Base-by-base conservation (phyloP, 2,888 invertebrate species). In the Oscheius sp. region DNA sequence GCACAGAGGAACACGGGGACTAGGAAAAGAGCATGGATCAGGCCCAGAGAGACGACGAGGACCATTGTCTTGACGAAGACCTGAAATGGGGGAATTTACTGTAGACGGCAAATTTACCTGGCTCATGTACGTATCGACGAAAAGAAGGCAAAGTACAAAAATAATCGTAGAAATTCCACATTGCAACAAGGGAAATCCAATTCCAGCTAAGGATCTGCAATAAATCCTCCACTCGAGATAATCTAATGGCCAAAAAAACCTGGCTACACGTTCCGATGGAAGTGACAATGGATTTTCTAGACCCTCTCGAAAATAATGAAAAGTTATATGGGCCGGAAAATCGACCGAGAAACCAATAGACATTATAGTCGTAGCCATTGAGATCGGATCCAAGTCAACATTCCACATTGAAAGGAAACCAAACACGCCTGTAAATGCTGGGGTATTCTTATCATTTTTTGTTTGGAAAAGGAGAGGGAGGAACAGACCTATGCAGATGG, bases 11-110 rank as follows among this genome's bases (percentile, higher is more conserved):
- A 78, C 29, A 83, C 80, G 1, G 87, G 87, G 41, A 86, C 82
- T 59, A 86, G 72, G 66, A 86, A 75, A 2, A 86, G 75, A 58
- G 84, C 86, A 56, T 86, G 86, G 41, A 86, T 75, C 7, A 86
- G 77, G 7, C 86, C 86, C 3, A 86, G 76, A 6, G 80, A 76
- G 6, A 86, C 86, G 27, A 86, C 85, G n/a, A 86, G 79, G 18
- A 86, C 79, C 85, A 86, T 85, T 2, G 86, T 84, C 56, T 86
- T 86, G 43, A 86, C 86, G 74, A 86, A 86, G 12, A 86, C 82
- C 83, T 83, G 64, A 52, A 72, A 77, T 41, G 29, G 23, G 9
- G 21, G 1, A 35, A 27, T 9, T n/a, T 3, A 41, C 18, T 12
- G 43, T 35, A 35, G 5, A 35, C 41, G 43, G 29, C 2, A 43